These are phyloP conservation scores for Ornithoptera alexandrae DNA, from an alignment of 2,888 invertebrate species.

Conservation along the genomic window DNA sequence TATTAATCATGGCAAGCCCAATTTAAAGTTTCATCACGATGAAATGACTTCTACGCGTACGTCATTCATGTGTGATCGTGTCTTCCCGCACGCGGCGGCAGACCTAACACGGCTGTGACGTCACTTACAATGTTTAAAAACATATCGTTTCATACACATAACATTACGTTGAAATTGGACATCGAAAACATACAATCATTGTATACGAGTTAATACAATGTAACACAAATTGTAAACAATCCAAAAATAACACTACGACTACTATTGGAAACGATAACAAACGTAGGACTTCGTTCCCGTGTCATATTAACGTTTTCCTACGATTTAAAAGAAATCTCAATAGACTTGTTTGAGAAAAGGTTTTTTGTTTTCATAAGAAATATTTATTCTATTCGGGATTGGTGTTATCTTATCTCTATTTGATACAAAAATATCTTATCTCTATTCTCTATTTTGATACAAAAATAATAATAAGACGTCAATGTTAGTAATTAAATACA, in stretches of 20 bases:
- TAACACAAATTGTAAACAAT: neutral
- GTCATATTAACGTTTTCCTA: neutral
- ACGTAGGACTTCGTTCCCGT: neutral
- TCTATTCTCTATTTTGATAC: too few relatives aligned
- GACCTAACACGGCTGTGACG: constrained; percentile 30
- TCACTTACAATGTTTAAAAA: constrained; percentile 32
- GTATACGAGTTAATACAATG: neutral
- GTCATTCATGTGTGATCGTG: constrained; percentile 33
- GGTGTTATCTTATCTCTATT: too few relatives aligned
- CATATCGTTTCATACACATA: constrained; percentile 5
- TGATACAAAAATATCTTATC: too few relatives aligned
- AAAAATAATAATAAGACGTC: too few relatives aligned
- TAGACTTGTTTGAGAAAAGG: neutral
- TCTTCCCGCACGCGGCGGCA: constrained; percentile 31
- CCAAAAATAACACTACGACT: neutral
- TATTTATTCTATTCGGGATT: neutral
- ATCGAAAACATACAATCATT: neutral
- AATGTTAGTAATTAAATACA: too few relatives aligned
- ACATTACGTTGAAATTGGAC: constrained; percentile 8
- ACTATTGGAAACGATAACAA: neutral
- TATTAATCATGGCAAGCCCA: constrained; percentile 13
- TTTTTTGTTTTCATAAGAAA: neutral
- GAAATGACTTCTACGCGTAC: constrained; percentile 28
- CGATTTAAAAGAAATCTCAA: neutral
- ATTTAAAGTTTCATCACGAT: constrained; percentile 36